Percentiles rank a stretch among this genome's conserved stretches.
Conservation (phyloP, 2,888 invertebrate species). For the Machimus rusticus region DNA sequence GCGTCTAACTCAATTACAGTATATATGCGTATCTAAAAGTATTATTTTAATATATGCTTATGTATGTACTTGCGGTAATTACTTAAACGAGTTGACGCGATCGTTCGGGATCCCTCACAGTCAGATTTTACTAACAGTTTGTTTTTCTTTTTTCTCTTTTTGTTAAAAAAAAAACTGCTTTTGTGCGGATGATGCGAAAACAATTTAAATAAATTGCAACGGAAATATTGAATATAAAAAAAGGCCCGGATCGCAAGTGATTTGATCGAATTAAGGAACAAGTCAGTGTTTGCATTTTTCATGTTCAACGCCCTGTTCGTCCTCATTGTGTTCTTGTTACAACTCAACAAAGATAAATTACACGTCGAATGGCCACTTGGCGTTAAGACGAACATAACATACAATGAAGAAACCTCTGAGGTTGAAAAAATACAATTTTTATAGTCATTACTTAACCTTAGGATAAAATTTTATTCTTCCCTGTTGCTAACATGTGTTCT, state of each 20-base stretch:
- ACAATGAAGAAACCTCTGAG: constrained; percentile 91
- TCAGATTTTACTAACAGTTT: constrained; percentile 60
- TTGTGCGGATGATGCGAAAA: constrained; percentile 38
- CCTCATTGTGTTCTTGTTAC: constrained; percentile 97
- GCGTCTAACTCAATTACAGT: neutral
- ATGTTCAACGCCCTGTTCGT: constrained; percentile 99
- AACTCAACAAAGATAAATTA: constrained; percentile 98
- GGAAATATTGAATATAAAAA: constrained; percentile 47
- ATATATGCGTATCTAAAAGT: constrained; percentile 52
- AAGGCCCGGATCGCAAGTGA: constrained; percentile 90
- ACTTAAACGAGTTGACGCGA: constrained; percentile 47
- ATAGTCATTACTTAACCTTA: constrained; percentile 6
- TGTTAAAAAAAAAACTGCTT: constrained; percentile 47
- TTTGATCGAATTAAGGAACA: constrained; percentile 94
- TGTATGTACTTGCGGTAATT: neutral
- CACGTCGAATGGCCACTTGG: constrained; percentile 97
- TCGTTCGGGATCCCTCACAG: constrained; percentile 51
- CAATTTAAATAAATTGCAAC: neutral
- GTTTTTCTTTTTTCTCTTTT: constrained; percentile 53
- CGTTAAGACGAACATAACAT: constrained; percentile 93
- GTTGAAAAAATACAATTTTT: constrained; percentile 64
- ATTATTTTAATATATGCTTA: neutral
- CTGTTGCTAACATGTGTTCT: constrained; percentile 34
- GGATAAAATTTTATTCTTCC: constrained; percentile 12
- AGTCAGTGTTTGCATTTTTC: constrained; percentile 97